Conservation (phyloP, 2,113 vertebrate genomes). For the Candoia aspera region DNA sequence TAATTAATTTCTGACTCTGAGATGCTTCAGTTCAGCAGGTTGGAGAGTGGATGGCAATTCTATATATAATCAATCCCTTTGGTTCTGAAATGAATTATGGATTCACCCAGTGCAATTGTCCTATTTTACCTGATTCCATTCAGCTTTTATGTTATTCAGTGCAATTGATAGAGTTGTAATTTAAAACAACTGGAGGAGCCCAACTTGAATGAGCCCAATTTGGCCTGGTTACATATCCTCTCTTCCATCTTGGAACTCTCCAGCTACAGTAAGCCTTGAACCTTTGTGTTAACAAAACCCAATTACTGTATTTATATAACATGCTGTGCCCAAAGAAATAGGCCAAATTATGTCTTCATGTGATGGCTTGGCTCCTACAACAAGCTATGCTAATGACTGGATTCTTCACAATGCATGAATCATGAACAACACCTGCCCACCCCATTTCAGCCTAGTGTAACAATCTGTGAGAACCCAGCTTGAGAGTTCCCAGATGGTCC, state of each 20-base stretch:
- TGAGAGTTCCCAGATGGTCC: background rate
- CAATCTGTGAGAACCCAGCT: background rate
- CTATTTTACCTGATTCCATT: background rate
- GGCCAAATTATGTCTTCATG: background rate
- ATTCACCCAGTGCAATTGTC: background rate
- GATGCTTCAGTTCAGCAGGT: constrained; percentile 23
- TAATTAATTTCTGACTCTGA: constrained; percentile 33
- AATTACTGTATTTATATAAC: background rate
- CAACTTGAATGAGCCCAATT: background rate
- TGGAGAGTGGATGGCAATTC: background rate
- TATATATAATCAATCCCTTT: background rate
- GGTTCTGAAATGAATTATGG: background rate
- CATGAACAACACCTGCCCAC: background rate
- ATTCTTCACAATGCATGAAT: background rate
- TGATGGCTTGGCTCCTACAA: background rate
- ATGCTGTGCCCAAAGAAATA: background rate
- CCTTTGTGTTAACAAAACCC: background rate
- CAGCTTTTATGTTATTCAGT: background rate
- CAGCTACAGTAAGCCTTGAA: background rate
- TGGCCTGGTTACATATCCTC: background rate
- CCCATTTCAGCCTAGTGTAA: background rate
- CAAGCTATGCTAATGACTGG: background rate
- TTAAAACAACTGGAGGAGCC: background rate
- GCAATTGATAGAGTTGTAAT: background rate
- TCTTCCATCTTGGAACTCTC: background rate